phyloP scores from a whole-genome alignment of 1,140 invertebrate genomes.

The Druon quercuslanigerum region DNA sequence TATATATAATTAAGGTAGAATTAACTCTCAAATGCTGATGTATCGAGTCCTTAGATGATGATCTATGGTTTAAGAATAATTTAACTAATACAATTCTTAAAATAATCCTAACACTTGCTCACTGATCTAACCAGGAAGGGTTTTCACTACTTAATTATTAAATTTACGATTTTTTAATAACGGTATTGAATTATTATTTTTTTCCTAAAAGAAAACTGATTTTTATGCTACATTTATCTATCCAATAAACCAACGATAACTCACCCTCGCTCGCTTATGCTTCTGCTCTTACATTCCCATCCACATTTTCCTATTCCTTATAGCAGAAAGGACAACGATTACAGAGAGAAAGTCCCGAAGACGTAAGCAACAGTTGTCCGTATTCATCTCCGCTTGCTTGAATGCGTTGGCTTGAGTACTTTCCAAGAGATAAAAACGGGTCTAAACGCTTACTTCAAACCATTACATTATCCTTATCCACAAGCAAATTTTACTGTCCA shows the following conservation, averaged over 20 bases:
- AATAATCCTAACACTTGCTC: too few relatives aligned
- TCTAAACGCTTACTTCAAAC: neutral
- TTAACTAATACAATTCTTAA: too few relatives aligned
- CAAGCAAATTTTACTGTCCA: neutral
- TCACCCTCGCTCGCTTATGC: constrained; percentile 54
- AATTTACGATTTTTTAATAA: too few relatives aligned
- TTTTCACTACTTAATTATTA: too few relatives aligned
- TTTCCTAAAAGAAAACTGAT: too few relatives aligned
- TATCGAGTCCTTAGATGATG: too few relatives aligned
- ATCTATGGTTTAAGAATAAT: too few relatives aligned
- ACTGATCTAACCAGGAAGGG: too few relatives aligned
- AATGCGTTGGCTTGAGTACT: constrained; percentile 8
- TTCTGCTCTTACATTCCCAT: constrained; percentile 32
- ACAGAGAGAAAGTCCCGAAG: constrained; percentile 27
- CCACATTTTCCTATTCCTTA: neutral
- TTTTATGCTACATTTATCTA: too few relatives aligned
- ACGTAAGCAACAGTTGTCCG: constrained; percentile 30
- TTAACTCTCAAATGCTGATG: too few relatives aligned
- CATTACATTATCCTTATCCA: neutral
- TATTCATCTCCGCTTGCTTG: constrained; percentile 24
- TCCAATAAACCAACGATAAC: constrained; percentile 58
- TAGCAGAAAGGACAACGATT: neutral
- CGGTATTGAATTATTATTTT: too few relatives aligned
- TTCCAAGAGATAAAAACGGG: constrained; percentile 17
- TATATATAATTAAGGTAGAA: too few relatives aligned